Evolutionary conservation across 2,888 invertebrate genomes (phyloP).

Genomic region (Cataglyphis albicans): DNA sequence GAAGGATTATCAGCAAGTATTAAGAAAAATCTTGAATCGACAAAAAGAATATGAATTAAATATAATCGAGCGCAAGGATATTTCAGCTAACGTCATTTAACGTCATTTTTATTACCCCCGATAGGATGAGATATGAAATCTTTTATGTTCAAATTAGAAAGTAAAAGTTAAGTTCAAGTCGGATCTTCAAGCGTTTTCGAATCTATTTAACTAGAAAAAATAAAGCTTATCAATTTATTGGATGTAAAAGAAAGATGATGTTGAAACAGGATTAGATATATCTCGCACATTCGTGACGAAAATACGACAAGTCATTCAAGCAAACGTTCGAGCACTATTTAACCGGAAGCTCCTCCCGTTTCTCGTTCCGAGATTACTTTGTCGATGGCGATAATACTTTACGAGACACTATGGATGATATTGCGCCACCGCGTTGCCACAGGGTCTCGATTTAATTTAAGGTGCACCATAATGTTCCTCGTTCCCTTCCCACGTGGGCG

Average conservation of each 20-base stretch:
- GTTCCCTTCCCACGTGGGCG: constrained; percentile 73
- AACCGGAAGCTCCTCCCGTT: constrained; percentile 58
- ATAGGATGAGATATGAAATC: neutral
- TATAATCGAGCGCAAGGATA: neutral
- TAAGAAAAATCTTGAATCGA: neutral
- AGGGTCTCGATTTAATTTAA: constrained; percentile 73
- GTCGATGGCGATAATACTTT: constrained; percentile 68
- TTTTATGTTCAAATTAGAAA: neutral
- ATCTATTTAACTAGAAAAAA: neutral
- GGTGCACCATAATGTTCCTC: constrained; percentile 71
- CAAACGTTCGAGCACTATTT: neutral
- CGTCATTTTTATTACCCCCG: neutral
- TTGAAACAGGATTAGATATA: neutral
- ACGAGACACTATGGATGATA: constrained; percentile 67
- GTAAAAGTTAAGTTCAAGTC: neutral
- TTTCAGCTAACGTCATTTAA: neutral
- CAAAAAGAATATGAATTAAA: neutral
- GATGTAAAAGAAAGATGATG: neutral
- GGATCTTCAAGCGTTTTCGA: neutral
- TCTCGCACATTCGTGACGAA: neutral
- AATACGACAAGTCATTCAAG: neutral
- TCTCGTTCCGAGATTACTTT: constrained; percentile 61
- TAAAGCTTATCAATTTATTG: neutral
- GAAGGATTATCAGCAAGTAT: neutral
- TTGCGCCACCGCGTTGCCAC: constrained; percentile 72